Evolutionary conservation across 2,888 invertebrate genomes (phyloP).

Genomic region (Drosophila peninsularis): DNA sequence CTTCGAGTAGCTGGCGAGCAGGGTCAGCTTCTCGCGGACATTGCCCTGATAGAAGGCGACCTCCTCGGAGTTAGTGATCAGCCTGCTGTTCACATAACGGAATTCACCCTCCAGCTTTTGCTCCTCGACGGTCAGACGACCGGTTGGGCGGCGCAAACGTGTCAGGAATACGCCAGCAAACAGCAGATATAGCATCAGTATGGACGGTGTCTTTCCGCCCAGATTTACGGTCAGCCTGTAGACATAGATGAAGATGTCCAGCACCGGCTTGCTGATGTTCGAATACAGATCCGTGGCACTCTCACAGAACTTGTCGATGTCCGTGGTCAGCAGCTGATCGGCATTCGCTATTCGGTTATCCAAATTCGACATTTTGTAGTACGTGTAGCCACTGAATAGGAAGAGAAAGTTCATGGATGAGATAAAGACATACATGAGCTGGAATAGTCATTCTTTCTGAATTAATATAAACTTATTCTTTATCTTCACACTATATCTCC

Average conservation of each 20-base stretch:
- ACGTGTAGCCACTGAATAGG: slow-evolving; percentile 92
- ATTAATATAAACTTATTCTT: too few species aligned
- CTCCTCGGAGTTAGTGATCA: slow-evolving; percentile 99
- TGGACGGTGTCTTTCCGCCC: slow-evolving; percentile 94
- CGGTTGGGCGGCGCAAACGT: slow-evolving; percentile 94
- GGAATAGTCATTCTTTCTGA: too few species aligned
- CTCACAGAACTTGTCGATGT: slow-evolving; percentile 98
- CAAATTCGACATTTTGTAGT: slow-evolving; percentile 97
- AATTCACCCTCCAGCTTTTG: slow-evolving; percentile 99
- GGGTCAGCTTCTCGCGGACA: slow-evolving; percentile 93
- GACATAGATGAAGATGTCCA: slow-evolving; percentile 97
- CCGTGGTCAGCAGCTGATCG: slow-evolving; percentile 97
- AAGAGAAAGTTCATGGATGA: neutral
- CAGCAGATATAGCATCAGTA: slow-evolving; percentile 94
- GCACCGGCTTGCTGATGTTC: slow-evolving; percentile 96
- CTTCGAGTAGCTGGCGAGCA: slow-evolving; percentile 95
- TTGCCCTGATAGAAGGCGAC: slow-evolving; percentile 90
- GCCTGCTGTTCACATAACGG: slow-evolving; percentile 96
- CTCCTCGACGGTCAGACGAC: slow-evolving; percentile 94
- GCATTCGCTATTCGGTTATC: slow-evolving; percentile 98
- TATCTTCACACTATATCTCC: neutral
- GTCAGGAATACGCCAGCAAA: slow-evolving; percentile 95
- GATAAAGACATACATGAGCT: neutral
- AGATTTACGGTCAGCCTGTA: slow-evolving; percentile 94
- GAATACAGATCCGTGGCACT: slow-evolving; percentile 98